phyloP scores from a whole-genome alignment of 2,113 vertebrate genomes.

The Mustela nigripes region DNA sequence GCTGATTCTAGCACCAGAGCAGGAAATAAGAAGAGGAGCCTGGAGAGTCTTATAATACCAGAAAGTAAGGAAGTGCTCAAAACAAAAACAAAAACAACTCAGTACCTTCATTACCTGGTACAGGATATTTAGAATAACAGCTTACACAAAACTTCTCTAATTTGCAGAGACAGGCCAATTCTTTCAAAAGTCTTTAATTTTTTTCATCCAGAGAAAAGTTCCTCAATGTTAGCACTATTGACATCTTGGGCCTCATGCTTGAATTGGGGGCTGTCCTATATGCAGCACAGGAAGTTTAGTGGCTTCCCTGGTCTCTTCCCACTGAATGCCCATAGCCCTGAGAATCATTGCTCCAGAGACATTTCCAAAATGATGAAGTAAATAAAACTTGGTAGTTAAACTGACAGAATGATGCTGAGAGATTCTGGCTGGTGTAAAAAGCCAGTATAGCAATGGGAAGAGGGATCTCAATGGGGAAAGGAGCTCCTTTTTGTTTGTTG shows the following conservation, averaged over 20 bases:
- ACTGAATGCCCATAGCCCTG: background rate
- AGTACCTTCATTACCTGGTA: background rate
- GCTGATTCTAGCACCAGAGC: background rate
- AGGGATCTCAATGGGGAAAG: background rate
- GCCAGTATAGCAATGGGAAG: background rate
- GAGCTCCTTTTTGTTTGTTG: background rate
- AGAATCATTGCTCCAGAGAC: slow-evolving; percentile 19
- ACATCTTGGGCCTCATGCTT: background rate
- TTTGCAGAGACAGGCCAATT: background rate
- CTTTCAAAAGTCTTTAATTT: background rate
- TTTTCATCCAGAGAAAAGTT: background rate
- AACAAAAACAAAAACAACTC: background rate
- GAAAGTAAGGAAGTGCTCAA: background rate
- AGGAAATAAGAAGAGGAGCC: background rate
- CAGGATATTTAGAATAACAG: background rate
- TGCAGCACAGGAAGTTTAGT: background rate
- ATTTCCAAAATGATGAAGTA: slow-evolving; percentile 8
- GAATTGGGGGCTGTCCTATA: background rate
- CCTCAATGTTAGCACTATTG: background rate
- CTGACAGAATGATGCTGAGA: background rate
- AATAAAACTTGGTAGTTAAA: slow-evolving; percentile 42
- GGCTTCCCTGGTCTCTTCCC: background rate
- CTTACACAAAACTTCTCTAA: background rate
- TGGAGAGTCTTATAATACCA: background rate
- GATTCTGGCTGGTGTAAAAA: background rate